Evolutionary conservation across 2,797 vertebrate species (phyloP), one percentile per base, ranked within the genome.

Genomic region (Molossus molossus): DNA sequence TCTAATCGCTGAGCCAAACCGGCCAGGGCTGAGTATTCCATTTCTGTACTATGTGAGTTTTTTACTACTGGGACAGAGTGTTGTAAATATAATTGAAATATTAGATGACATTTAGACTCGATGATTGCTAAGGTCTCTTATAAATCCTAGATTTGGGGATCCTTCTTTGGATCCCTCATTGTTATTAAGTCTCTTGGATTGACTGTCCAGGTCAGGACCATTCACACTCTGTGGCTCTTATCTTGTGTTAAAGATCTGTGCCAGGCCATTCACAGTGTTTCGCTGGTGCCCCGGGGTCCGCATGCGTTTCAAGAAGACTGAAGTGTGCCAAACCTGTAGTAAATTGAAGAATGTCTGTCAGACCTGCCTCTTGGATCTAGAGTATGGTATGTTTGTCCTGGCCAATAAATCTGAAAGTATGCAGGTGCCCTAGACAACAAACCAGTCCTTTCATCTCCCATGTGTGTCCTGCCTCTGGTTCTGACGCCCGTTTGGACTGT

Each of bases 301-400:
- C 0, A 99, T 99, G 99, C 99, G 99, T 94, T 99, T 99, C 98
- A 99, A 99, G 98, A 99, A 99, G 98, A 99, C 99, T 0, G 99
- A 99, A 96, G 99, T 99, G 65, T 99, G 99, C 98, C 99, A 99
- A 96, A 99, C 99, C 0, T 99, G 99, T 98, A 99, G 99, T 98
- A 99, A 99, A 98, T 98, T 99, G 98, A 99, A 99, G 97, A 99
- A 99, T 0, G 99, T 99, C 87, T 99, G 99, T 97, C 99, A 99
- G 96, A 99, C 99, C 48, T 99, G 99, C 97, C 98, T 99, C 80
- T 98, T 99, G 87, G 99, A 99, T 96, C 98, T 99, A 45, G 99
- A 99, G 45, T 99, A 99, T 87, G 99, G 99, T 99, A 96, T 18
- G 99, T 98, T 40, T 73, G n/a, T 64, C 60, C n/a, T 27, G 8